Conservation (phyloP, 64 coral and sea anemone genomes). For the Actinia equina region DNA sequence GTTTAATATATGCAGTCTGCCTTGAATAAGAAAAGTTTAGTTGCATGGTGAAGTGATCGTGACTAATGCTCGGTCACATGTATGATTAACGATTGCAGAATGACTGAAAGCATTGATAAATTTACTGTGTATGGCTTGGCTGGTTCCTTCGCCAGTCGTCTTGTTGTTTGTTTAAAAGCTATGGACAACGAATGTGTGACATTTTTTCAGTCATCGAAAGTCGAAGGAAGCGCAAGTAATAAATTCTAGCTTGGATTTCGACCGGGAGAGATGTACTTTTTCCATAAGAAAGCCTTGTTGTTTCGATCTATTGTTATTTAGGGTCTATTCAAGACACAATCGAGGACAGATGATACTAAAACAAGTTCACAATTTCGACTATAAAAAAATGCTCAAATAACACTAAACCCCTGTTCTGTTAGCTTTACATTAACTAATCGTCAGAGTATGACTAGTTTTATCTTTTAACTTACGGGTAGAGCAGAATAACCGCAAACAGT, state of each 20-base stretch:
- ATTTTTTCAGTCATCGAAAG: not conserved
- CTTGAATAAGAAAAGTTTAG: not conserved
- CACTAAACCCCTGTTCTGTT: not conserved
- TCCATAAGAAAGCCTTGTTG: not conserved
- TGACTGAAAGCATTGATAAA: not conserved
- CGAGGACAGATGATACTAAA: not conserved
- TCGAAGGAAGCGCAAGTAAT: not conserved
- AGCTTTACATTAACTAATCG: not conserved
- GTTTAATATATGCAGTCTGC: not conserved
- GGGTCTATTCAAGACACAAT: not conserved
- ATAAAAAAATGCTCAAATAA: not conserved
- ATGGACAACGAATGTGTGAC: conserved; percentile 1
- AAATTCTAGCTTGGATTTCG: not conserved
- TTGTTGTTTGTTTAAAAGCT: not conserved
- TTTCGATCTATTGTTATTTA: not conserved
- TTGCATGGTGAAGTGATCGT: not conserved
- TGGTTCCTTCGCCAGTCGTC: not conserved
- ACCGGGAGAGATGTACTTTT: not conserved
- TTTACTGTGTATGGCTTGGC: not conserved
- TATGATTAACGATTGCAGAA: not conserved
- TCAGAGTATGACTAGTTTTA: not conserved
- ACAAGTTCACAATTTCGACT: not conserved
- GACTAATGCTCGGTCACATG: conserved; percentile 1
- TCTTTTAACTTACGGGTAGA: not conserved
- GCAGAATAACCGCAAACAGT: not conserved